phyloP scores from a whole-genome alignment of 2,113 vertebrate species.

The Cyprinodon brontotheroides region DNA sequence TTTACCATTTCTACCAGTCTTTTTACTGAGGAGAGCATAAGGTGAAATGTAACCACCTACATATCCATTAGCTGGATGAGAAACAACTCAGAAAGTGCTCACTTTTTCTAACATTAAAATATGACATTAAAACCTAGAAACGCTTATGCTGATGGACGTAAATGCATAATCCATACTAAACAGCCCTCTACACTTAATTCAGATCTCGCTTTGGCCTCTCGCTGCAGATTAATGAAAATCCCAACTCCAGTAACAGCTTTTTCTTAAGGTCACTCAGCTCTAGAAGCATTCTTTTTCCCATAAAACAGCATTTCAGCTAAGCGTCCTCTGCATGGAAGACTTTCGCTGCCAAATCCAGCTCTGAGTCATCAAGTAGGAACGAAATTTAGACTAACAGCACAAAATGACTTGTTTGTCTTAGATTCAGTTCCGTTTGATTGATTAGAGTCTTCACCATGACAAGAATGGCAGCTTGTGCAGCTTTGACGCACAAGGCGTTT shows the following conservation, averaged over 20 bases:
- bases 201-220: constrained; percentile 32
- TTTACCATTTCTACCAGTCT: background rate
- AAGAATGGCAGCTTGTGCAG: constrained; percentile 18
- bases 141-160: constrained; percentile 24
- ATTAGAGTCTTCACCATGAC: constrained; percentile 28
- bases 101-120: constrained; percentile 43
- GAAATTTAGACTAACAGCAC: constrained; percentile 22
- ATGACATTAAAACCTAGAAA: constrained; percentile 41
- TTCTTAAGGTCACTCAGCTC: constrained; percentile 27
- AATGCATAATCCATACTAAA: constrained; percentile 50
- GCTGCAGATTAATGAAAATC: constrained; percentile 48
- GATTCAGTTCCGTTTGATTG: constrained; percentile 44
- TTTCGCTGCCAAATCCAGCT: constrained; percentile 20
- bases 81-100: constrained; percentile 18
- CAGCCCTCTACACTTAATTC: constrained; percentile 34
- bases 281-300: constrained; percentile 40
- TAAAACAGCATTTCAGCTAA: constrained; percentile 28
- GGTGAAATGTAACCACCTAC: constrained; percentile 30
- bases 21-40: constrained; percentile 25
- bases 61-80: constrained; percentile 27
- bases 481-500: background rate
- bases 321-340: constrained; percentile 14
- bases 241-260: constrained; percentile 39
- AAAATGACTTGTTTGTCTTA: constrained; percentile 15
- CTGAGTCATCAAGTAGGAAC: constrained; percentile 49